These are phyloP conservation scores for Leptinotarsa tumamoca DNA, from an alignment of 2,888 invertebrate genomes.

Conservation along the genomic window DNA sequence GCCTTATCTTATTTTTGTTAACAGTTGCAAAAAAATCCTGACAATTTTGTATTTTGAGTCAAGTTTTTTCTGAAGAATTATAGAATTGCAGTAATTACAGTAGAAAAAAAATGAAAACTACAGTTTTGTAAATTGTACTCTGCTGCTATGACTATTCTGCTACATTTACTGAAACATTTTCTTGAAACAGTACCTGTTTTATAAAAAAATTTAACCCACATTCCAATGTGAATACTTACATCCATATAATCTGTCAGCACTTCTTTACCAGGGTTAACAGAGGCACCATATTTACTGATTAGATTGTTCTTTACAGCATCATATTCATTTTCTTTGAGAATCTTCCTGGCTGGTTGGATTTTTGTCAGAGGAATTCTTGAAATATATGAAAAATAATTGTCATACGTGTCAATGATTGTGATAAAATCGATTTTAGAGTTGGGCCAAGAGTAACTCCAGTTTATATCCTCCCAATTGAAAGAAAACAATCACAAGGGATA, in stretches of 20 bases:
- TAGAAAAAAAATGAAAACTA: no score
- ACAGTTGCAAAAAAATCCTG: no score
- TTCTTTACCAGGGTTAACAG: neutral
- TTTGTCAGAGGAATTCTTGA: conserved; percentile 22
- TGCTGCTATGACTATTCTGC: no score
- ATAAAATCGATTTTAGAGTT: no score
- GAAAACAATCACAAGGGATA: no score
- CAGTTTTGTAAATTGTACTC: no score
- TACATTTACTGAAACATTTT: neutral
- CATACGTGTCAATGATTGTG: neutral
- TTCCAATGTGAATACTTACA: conserved; percentile 15
- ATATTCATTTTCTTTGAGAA: conserved; percentile 17
- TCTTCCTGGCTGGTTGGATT: conserved; percentile 16
- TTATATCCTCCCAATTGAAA: no score
- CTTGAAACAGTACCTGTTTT: neutral
- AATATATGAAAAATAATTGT: neutral
- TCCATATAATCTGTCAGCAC: conserved; percentile 27
- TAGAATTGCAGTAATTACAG: no score
- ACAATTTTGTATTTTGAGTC: no score
- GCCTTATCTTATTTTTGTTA: no score
- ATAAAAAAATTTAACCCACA: neutral
- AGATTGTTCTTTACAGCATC: neutral
- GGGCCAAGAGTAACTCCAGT: no score
- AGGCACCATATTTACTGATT: conserved; percentile 4
- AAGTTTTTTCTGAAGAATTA: no score